Percentiles rank a stretch among this genome's conserved stretches.
Evolutionary conservation across 2,797 vertebrate genomes (phyloP).

Genomic region (Anabacerthia variegaticeps): DNA sequence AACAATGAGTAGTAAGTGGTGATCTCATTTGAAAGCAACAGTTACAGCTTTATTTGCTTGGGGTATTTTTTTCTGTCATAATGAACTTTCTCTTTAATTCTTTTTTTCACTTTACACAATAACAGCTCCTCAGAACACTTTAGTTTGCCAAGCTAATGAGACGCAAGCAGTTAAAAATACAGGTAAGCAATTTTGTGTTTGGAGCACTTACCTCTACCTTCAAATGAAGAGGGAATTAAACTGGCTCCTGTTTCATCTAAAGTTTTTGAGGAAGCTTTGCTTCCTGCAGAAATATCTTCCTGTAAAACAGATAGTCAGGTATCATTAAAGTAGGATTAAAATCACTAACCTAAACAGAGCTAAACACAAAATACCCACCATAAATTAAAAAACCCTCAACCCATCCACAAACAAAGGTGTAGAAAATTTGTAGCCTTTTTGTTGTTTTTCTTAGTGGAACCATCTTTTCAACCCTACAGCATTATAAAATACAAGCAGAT

Average conservation of each 20-base stretch:
- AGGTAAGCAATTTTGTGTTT: neutral
- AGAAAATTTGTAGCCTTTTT: neutral
- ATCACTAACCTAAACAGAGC: neutral
- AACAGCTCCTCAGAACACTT: neutral
- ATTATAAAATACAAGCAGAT: neutral
- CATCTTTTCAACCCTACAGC: neutral
- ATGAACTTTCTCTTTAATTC: neutral
- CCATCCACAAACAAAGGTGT: neutral
- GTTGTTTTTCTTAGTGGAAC: neutral
- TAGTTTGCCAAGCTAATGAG: neutral
- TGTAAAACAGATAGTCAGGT: neutral
- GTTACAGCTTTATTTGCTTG: rapidly evolving
- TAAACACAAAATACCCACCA: neutral
- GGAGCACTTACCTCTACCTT: slow-evolving; percentile 55
- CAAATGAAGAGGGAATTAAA: slow-evolving; percentile 28
- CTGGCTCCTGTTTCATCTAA: neutral
- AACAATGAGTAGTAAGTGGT: neutral
- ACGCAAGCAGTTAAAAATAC: neutral
- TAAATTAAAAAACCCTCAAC: neutral
- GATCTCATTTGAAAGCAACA: neutral
- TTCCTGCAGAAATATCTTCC: slow-evolving; percentile 33
- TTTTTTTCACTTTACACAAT: neutral
- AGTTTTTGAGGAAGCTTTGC: neutral
- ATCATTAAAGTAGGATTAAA: neutral
- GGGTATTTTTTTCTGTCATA: neutral